Evolutionary conservation across 2,888 invertebrate genomes (phyloP).

Genomic region (Brachyptera risi): DNA sequence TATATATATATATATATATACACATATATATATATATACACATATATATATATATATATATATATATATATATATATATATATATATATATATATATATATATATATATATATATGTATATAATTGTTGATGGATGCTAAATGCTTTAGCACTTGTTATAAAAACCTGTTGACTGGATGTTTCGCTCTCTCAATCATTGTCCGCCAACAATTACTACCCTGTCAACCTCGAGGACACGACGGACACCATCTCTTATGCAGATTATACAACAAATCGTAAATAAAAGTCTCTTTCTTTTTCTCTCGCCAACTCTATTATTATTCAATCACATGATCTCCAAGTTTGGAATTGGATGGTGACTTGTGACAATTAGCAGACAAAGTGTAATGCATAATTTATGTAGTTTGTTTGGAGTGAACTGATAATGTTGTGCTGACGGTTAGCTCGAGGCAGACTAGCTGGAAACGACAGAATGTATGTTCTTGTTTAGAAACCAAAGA

Average conservation of each 20-base stretch:
- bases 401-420: too few species aligned
- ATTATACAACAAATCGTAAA: constrained; percentile 11
- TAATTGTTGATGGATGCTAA: background rate
- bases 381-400: constrained; percentile 8
- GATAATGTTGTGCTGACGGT: background rate
- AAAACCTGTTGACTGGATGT: background rate
- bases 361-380: background rate
- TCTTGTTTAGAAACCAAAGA: too few species aligned
- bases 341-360: constrained; percentile 5
- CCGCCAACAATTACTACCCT: background rate
- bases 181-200: constrained; percentile 4
- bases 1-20: too few species aligned
- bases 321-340: background rate
- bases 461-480: too few species aligned
- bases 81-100: too few species aligned
- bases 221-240: background rate
- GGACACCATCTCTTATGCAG: constrained; percentile 2
- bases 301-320: constrained; percentile 13
- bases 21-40: too few species aligned
- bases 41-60: too few species aligned
- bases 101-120: too few species aligned
- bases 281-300: background rate
- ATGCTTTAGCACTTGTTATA: background rate
- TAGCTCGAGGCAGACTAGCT: background rate
- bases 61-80: too few species aligned